These are phyloP conservation scores for Lordiphosa andalusiaca DNA, from an alignment of 2,888 invertebrate species.

Conservation along the genomic window DNA sequence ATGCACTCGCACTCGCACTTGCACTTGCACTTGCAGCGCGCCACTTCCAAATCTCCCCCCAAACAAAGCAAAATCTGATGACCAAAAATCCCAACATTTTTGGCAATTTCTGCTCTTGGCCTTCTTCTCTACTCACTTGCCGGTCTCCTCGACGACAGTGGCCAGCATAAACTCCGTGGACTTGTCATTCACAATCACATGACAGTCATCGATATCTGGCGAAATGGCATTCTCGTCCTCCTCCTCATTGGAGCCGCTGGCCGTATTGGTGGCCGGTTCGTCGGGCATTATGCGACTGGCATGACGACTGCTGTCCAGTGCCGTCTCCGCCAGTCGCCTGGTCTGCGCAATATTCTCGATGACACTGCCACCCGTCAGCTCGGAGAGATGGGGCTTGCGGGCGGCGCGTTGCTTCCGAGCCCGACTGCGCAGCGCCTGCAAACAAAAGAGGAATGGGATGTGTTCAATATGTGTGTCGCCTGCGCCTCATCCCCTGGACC, in stretches of 20 bases:
- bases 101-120: slow-evolving; percentile 5
- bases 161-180: slow-evolving; percentile 95
- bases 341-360: slow-evolving; percentile 95
- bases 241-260: slow-evolving; percentile 93
- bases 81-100: too few relatives aligned
- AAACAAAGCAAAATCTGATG: neutral
- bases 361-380: slow-evolving; percentile 89
- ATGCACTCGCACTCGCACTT: slow-evolving; percentile 7
- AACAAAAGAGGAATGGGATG: slow-evolving; percentile 3
- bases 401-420: slow-evolving; percentile 91
- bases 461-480: slow-evolving; percentile 42
- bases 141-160: slow-evolving; percentile 91
- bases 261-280: slow-evolving; percentile 93
- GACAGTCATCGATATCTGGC: slow-evolving; percentile 86
- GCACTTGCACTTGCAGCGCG: too few relatives aligned
- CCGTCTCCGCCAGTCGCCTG: slow-evolving; percentile 89
- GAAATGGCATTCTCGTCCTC: slow-evolving; percentile 86
- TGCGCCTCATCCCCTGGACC: slow-evolving; percentile 25
- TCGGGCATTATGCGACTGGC: slow-evolving; percentile 83
- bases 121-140: slow-evolving; percentile 84
- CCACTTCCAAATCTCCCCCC: neutral
- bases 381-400: slow-evolving; percentile 87
- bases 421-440: slow-evolving; percentile 90
- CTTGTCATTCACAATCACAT: slow-evolving; percentile 93
- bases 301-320: slow-evolving; percentile 81